phyloP scores from a whole-genome alignment of 2,113 vertebrate species.

The Alethe castanea region DNA sequence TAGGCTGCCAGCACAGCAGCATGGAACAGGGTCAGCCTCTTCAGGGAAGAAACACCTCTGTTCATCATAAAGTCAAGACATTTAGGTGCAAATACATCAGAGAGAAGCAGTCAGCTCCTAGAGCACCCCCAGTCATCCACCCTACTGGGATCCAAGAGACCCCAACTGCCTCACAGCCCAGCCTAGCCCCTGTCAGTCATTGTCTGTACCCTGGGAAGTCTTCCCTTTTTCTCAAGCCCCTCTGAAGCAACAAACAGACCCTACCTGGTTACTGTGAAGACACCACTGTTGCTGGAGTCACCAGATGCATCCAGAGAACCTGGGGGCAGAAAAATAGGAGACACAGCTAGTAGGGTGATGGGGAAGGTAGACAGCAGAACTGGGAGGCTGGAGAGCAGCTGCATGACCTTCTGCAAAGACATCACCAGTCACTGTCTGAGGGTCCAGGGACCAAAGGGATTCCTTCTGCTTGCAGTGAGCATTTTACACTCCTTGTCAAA shows the following conservation, averaged over 20 bases:
- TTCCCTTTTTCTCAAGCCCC: background rate
- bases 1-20: background rate
- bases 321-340: slow-evolving; percentile 20
- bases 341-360: background rate
- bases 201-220: accelerated
- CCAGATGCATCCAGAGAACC: slow-evolving; percentile 79
- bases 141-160: background rate
- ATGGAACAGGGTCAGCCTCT: background rate
- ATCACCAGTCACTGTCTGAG: accelerated
- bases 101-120: background rate
- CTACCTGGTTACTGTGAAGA: slow-evolving; percentile 81
- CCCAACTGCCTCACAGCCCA: background rate
- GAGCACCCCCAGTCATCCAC: background rate
- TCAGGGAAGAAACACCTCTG: background rate
- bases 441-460: accelerated
- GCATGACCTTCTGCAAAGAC: background rate
- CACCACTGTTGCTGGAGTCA: slow-evolving; percentile 76
- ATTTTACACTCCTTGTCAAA: background rate
- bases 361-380: background rate
- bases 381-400: background rate
- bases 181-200: background rate
- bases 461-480: background rate
- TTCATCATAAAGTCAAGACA: background rate
- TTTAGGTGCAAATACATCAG: background rate
- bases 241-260: background rate